Evolutionary conservation across 2,113 vertebrate genomes (phyloP).

Genomic region (Gasterosteus aculeatus): DNA sequence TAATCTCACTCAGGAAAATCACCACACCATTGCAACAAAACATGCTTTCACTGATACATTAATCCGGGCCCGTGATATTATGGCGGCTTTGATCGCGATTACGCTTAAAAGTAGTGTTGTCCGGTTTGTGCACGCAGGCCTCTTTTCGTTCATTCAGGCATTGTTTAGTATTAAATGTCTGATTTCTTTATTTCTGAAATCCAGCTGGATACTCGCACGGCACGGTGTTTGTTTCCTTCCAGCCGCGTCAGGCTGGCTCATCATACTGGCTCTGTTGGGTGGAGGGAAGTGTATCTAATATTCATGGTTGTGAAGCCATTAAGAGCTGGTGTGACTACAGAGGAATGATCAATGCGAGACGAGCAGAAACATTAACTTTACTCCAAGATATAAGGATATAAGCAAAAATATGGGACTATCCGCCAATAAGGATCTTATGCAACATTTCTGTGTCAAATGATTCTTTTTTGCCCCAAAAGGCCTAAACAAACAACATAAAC

Average conservation of each 20-base stretch:
- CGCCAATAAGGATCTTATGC: neutral
- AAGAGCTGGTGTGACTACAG: slow-evolving; percentile 73
- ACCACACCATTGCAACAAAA: slow-evolving; percentile 36
- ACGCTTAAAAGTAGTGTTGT: neutral
- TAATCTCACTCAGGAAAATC: slow-evolving; percentile 59
- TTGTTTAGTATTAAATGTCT: slow-evolving; percentile 4
- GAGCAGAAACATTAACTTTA: slow-evolving; percentile 54
- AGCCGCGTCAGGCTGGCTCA: slow-evolving; percentile 67
- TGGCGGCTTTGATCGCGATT: neutral
- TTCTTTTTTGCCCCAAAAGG: neutral
- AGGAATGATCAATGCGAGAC: slow-evolving; percentile 64
- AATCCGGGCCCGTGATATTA: neutral
- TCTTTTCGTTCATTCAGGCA: neutral
- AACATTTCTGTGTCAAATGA: slow-evolving; percentile 4
- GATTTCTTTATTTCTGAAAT: slow-evolving; percentile 17
- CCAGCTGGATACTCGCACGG: slow-evolving; percentile 31
- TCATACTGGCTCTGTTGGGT: slow-evolving; percentile 65
- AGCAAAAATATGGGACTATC: neutral
- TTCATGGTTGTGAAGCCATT: slow-evolving; percentile 81
- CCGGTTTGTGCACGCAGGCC: neutral
- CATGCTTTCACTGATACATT: slow-evolving; percentile 5
- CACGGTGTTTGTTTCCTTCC: slow-evolving; percentile 52
- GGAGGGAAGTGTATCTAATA: slow-evolving; percentile 84
- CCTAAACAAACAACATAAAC: neutral
- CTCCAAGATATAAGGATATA: slow-evolving; percentile 29